Evolutionary conservation across 2,888 invertebrate species (phyloP).

Genomic region (Parapristionchus giblindavisi): DNA sequence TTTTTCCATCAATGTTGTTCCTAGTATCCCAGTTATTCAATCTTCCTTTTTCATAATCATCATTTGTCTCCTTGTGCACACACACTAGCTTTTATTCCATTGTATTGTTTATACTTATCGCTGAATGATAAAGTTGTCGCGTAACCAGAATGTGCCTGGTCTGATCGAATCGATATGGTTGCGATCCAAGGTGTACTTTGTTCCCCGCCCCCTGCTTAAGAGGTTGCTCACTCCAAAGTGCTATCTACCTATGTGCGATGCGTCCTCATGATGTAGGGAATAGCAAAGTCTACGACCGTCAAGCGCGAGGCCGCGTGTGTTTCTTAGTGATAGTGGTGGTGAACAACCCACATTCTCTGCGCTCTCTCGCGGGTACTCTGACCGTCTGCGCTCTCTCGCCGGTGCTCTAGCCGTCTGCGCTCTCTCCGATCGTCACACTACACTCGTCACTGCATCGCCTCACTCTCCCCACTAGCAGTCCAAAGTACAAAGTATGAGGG

Average conservation of each 20-base stretch:
- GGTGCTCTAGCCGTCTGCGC: conserved; percentile 5
- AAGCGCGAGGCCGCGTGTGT: too few relatives aligned
- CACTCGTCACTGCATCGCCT: conserved; percentile 16
- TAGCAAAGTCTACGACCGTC: neutral
- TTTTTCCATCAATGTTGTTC: too few relatives aligned
- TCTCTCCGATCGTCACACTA: conserved; percentile 14
- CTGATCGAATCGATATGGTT: too few relatives aligned
- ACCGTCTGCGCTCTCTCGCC: neutral
- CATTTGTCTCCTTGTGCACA: too few relatives aligned
- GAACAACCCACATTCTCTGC: neutral
- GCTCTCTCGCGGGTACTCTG: neutral
- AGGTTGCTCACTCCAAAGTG: neutral
- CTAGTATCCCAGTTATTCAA: too few relatives aligned
- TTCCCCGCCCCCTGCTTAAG: neutral
- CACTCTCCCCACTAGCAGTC: conserved; percentile 3
- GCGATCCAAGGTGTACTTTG: neutral
- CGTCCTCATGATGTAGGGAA: neutral
- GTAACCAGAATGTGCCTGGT: too few relatives aligned
- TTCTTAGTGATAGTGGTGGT: neutral
- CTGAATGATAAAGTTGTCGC: too few relatives aligned
- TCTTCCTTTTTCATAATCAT: too few relatives aligned
- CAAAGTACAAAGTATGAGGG: conserved; percentile 36
- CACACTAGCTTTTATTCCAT: too few relatives aligned
- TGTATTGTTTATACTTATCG: too few relatives aligned
- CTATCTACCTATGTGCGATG: conserved; percentile 9